phyloP scores from a whole-genome alignment of 2,113 vertebrate species.

The Halichoerus grypus region DNA sequence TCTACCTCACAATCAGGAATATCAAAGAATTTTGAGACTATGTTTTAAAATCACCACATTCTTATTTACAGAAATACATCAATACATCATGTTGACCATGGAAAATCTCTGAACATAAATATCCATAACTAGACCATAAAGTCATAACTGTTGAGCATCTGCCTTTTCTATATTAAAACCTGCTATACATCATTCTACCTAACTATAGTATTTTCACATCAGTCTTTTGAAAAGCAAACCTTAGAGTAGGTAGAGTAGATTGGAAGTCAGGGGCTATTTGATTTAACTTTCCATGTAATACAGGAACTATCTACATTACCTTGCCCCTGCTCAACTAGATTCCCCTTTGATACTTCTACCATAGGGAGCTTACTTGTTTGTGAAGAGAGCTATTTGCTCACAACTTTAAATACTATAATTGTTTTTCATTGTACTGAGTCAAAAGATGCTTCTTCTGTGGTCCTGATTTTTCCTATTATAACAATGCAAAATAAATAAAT shows the following conservation, averaged over 20 bases:
- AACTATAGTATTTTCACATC: background rate
- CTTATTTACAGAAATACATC: background rate
- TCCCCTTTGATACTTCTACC: background rate
- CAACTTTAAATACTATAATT: background rate
- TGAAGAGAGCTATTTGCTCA: background rate
- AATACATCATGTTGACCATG: background rate
- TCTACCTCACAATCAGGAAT: background rate
- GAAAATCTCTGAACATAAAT: background rate
- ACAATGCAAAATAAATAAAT: background rate
- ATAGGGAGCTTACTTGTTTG: background rate
- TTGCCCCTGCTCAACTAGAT: background rate
- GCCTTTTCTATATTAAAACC: background rate
- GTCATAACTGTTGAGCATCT: background rate
- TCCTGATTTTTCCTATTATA: background rate
- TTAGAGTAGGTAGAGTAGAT: background rate
- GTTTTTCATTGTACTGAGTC: background rate
- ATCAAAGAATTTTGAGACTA: background rate
- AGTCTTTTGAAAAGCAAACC: background rate
- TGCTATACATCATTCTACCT: background rate
- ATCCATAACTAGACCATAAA: background rate
- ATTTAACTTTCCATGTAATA: background rate
- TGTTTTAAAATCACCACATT: background rate
- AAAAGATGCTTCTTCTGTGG: constrained; percentile 3
- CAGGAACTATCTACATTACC: background rate
- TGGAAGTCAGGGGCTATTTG: background rate